Conservation (phyloP, 2,113 vertebrate species). For the Eulemur rufifrons region DNA sequence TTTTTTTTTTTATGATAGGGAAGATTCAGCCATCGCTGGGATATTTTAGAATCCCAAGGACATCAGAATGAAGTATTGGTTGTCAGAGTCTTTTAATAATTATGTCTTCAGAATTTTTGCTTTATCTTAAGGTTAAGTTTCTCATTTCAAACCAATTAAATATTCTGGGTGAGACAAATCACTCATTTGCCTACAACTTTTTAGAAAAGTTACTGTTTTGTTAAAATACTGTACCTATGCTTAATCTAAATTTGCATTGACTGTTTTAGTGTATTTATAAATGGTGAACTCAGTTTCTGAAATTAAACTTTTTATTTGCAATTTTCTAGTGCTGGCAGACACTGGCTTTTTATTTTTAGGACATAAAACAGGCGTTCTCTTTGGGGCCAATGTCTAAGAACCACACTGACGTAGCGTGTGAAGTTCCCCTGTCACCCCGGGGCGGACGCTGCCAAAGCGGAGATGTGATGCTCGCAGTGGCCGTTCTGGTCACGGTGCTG, state of each 20-base stretch:
- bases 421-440: background rate
- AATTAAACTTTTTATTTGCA: slow-evolving; percentile 91
- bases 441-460: accelerated
- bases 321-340: slow-evolving; percentile 83
- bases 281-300: slow-evolving; percentile 87
- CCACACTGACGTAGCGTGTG: background rate
- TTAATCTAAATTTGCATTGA: slow-evolving; percentile 86
- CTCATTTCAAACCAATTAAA: slow-evolving; percentile 74
- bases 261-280: slow-evolving; percentile 91
- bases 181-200: slow-evolving; percentile 81
- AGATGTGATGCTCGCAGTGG: background rate
- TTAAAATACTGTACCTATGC: slow-evolving; percentile 85
- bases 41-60: slow-evolving; percentile 64
- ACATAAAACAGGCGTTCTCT: background rate
- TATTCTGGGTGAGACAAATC: slow-evolving; percentile 73
- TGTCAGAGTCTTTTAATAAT: slow-evolving; percentile 75
- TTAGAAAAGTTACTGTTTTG: slow-evolving; percentile 83
- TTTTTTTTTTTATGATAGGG: slow-evolving; percentile 50
- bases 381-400: slow-evolving; percentile 16
- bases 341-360: slow-evolving; percentile 76
- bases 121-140: slow-evolving; percentile 59
- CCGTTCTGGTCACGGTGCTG: background rate
- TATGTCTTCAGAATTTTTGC: slow-evolving; percentile 57
- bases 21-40: slow-evolving; percentile 74
- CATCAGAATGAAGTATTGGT: slow-evolving; percentile 54